Conservation (phyloP, 1,140 invertebrate species). For the Rhagoletis zephyria region DNA sequence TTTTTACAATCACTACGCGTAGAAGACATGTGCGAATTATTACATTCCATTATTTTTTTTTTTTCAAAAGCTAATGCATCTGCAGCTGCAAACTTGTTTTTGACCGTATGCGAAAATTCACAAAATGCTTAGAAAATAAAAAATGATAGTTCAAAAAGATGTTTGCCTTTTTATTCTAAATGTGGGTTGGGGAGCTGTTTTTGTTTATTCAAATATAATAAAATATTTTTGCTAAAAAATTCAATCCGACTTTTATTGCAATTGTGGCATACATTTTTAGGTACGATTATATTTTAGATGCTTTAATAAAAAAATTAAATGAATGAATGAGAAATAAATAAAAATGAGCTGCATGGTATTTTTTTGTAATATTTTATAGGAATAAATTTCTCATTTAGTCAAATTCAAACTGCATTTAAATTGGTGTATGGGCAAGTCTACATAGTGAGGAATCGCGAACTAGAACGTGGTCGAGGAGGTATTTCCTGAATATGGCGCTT, state of each 20-base stretch:
- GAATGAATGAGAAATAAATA: not conserved
- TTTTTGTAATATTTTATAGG: not conserved
- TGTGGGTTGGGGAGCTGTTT: constrained; percentile 14
- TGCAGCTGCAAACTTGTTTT: not conserved
- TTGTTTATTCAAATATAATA: not conserved
- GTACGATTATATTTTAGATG: not conserved
- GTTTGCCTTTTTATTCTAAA: constrained; percentile 40
- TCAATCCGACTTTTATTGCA: constrained; percentile 17
- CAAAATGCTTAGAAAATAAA: constrained; percentile 7
- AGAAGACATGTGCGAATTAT: no score
- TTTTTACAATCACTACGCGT: no score
- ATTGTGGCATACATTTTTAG: not conserved
- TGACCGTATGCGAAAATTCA: not conserved
- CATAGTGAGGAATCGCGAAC: not conserved
- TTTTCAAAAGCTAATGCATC: not conserved
- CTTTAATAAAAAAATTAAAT: not conserved
- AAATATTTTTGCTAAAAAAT: not conserved
- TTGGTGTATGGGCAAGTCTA: not conserved
- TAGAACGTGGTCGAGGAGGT: no score
- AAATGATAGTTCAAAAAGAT: constrained; percentile 30
- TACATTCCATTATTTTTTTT: not conserved
- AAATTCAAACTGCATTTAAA: not conserved
- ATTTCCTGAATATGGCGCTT: no score
- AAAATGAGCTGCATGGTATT: no score
- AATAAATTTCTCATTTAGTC: not conserved